Evolutionary conservation across 2,113 vertebrate genomes (phyloP).

Genomic region (Cavia aperea): DNA sequence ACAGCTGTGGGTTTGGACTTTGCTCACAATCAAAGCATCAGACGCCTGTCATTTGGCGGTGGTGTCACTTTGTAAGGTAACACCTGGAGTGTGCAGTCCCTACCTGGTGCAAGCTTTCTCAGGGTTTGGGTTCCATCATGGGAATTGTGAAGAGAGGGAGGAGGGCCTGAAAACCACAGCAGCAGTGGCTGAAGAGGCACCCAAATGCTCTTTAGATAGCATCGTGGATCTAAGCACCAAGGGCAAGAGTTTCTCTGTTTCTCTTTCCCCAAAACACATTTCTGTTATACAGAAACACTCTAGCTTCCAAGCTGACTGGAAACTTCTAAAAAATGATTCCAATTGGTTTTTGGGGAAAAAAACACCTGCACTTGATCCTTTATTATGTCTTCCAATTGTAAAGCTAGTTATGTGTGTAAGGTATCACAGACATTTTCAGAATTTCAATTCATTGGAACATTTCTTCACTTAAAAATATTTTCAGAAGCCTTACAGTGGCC

Average conservation of each 20-base stretch:
- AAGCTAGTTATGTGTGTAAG: not conserved
- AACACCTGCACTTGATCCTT: not conserved
- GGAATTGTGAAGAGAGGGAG: not conserved
- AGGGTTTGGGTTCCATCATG: not conserved
- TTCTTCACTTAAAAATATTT: conserved; percentile 11
- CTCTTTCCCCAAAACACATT: not conserved
- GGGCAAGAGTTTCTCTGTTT: not conserved
- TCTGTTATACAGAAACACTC: not conserved
- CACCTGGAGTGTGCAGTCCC: not conserved
- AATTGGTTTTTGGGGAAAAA: not conserved
- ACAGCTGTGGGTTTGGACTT: not conserved
- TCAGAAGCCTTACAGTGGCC: not conserved
- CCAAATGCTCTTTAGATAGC: not conserved
- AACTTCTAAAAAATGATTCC: not conserved
- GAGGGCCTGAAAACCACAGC: not conserved
- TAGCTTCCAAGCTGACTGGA: not conserved
- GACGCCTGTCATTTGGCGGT: too few relatives aligned
- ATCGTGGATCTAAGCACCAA: not conserved
- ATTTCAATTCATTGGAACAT: not conserved
- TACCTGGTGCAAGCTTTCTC: too few relatives aligned
- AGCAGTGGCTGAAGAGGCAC: not conserved
- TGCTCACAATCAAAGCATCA: not conserved
- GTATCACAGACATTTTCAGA: not conserved
- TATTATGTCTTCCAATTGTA: not conserved
- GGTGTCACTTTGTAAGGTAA: not conserved